A percentile compares a stretch with the other conserved stretches of the same genome.
phyloP scores from a whole-genome alignment of 2,888 invertebrate species.

The Acanthoscelides obtectus region DNA sequence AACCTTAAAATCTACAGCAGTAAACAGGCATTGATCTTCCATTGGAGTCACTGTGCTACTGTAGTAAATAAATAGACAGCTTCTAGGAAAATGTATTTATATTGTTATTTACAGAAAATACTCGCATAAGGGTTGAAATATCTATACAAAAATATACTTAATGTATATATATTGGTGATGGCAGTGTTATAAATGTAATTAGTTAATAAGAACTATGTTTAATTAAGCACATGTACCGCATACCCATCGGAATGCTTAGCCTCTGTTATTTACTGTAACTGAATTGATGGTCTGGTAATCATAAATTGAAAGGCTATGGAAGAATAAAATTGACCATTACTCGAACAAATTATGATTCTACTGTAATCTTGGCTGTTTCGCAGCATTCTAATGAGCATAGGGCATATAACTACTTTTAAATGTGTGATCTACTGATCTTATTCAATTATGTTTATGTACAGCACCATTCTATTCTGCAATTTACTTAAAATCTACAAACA shows the following conservation, averaged over 20 bases:
- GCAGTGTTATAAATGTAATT: background rate
- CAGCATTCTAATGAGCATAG: constrained; percentile 2
- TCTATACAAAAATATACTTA: background rate
- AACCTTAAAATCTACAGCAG: too few relatives aligned
- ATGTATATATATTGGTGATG: background rate
- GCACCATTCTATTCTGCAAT: constrained; percentile 38
- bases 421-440: background rate
- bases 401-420: constrained; percentile 1
- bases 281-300: background rate
- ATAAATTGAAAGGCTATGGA: too few relatives aligned
- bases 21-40: too few relatives aligned
- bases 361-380: background rate
- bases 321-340: too few relatives aligned
- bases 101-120: constrained; percentile 5
- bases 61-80: background rate
- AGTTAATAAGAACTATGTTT: background rate
- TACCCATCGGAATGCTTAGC: background rate
- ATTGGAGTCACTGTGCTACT: too few relatives aligned
- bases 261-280: background rate
- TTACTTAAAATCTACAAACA: constrained; percentile 4
- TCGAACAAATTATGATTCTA: too few relatives aligned
- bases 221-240: background rate
- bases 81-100: background rate
- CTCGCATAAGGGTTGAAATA: constrained; percentile 4
- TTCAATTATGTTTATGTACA: constrained; percentile 13